These are phyloP conservation scores for Osmerus mordax DNA, from an alignment of 2,113 vertebrate genomes.

Conservation along the genomic window DNA sequence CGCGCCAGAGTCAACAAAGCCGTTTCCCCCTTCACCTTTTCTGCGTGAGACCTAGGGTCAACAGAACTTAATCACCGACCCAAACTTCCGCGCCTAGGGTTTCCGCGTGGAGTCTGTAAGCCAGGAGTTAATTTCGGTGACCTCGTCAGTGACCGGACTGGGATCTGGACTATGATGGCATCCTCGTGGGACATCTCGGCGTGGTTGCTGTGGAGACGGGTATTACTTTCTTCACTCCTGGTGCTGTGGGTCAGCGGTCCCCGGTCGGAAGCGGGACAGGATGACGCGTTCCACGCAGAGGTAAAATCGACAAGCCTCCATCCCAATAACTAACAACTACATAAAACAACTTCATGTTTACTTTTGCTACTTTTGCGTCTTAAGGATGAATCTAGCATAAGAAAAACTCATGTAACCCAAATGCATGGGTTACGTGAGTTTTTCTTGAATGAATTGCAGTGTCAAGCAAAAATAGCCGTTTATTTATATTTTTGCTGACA, in stretches of 20 bases:
- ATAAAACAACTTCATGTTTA: background rate
- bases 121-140: background rate
- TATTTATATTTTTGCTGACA: background rate
- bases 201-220: slow-evolving; percentile 69
- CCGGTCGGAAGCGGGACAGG: slow-evolving; percentile 54
- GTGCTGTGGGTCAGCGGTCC: slow-evolving; percentile 58
- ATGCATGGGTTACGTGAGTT: too few species aligned
- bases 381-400: too few species aligned
- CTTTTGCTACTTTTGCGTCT: too few species aligned
- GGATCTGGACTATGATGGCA: slow-evolving; percentile 50
- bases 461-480: too few species aligned
- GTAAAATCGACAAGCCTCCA: slow-evolving; percentile 39
- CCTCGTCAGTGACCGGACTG: background rate
- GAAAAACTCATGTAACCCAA: too few species aligned
- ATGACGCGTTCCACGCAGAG: slow-evolving; percentile 62
- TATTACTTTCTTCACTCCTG: slow-evolving; percentile 50
- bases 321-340: background rate
- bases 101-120: background rate
- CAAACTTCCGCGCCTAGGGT: background rate
- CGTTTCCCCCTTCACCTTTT: background rate
- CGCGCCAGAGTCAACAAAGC: background rate
- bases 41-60: background rate
- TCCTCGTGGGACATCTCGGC: slow-evolving; percentile 48
- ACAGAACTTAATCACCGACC: background rate
- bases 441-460: too few species aligned